Conservation (phyloP, 2,888 invertebrate genomes). For the Antitype chi region DNA sequence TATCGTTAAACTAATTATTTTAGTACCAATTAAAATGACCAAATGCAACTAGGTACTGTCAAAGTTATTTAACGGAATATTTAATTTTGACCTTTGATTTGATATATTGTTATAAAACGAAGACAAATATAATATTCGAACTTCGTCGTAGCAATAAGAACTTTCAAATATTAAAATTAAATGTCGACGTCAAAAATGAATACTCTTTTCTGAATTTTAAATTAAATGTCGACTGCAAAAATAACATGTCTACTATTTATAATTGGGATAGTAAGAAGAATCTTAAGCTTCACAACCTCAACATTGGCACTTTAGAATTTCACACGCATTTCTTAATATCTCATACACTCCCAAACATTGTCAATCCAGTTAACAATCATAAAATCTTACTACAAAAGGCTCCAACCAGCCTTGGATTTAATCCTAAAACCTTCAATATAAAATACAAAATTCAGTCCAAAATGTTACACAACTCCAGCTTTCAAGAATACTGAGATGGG, state of each 20-base stretch:
- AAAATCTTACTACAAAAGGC: slow-evolving; percentile 38
- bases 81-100: slow-evolving; percentile 6
- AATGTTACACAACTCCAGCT: not conserved
- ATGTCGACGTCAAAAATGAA: not conserved
- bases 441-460: slow-evolving; percentile 14
- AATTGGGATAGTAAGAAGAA: not conserved
- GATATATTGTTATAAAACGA: not conserved
- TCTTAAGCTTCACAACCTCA: slow-evolving; percentile 23
- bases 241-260: not conserved
- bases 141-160: not conserved
- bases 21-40: not conserved
- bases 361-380: slow-evolving; percentile 33
- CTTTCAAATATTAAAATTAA: not conserved
- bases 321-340: slow-evolving; percentile 24
- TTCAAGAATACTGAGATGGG: slow-evolving; percentile 78
- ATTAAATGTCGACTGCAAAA: not conserved
- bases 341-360: not conserved
- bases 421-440: slow-evolving; percentile 36
- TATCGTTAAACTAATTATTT: not conserved
- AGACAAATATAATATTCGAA: not conserved
- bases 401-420: slow-evolving; percentile 21
- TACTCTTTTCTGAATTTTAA: not conserved
- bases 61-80: slow-evolving; percentile 2
- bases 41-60: not conserved
- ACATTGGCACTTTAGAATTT: slow-evolving; percentile 55